Evolutionary conservation across 2,113 vertebrate species (phyloP).

Genomic region (Onychostruthus taczanowskii): DNA sequence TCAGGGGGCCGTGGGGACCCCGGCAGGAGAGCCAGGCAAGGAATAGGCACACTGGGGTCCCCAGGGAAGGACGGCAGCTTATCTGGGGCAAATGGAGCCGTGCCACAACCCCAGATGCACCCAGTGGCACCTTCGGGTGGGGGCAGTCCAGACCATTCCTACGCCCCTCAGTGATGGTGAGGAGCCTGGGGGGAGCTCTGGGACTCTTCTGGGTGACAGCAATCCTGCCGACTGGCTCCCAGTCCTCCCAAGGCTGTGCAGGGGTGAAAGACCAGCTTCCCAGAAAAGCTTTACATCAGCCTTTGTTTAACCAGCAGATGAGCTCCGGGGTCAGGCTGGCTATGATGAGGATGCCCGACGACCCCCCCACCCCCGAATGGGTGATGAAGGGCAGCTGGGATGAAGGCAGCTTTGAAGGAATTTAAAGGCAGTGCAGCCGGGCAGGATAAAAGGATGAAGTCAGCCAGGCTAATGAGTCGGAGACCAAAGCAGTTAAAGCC

Average conservation of each 20-base stretch:
- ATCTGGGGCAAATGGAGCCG: background rate
- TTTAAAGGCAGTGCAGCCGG: background rate
- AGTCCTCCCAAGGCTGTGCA: background rate
- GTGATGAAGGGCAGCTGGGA: background rate
- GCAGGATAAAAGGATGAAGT: background rate
- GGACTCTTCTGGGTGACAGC: background rate
- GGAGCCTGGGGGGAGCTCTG: background rate
- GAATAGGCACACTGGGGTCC: background rate
- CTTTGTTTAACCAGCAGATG: background rate
- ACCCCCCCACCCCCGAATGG: background rate
- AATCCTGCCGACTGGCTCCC: fast-evolving
- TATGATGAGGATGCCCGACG: fast-evolving
- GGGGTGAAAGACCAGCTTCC: background rate
- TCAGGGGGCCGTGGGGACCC: background rate
- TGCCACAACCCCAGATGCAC: too few relatives aligned
- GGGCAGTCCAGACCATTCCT: background rate
- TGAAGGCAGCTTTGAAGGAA: background rate
- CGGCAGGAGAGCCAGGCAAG: background rate
- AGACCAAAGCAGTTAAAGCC: background rate
- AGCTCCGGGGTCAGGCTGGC: background rate
- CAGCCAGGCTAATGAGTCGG: background rate
- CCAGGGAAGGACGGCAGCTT: background rate
- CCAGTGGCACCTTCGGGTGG: background rate
- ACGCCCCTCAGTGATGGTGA: fast-evolving
- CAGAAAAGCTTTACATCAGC: background rate